Evolutionary conservation across 2,797 vertebrate genomes (phyloP).

Genomic region (Cygnus olor): DNA sequence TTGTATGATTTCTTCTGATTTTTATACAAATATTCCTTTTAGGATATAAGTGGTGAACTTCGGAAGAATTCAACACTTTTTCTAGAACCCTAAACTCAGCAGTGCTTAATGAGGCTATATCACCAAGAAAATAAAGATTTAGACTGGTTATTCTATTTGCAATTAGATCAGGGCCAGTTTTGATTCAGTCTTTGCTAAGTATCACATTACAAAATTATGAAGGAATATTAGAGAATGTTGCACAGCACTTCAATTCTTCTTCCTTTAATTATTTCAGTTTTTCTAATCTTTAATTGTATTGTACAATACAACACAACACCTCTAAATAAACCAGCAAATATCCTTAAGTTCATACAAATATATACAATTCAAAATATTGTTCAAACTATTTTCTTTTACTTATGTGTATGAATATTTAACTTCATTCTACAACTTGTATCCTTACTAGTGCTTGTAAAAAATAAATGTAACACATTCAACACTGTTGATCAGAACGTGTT

Average conservation of each 20-base stretch:
- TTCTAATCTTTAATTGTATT: not conserved
- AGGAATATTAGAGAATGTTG: not conserved
- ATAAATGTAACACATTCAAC: not conserved
- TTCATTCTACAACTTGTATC: not conserved
- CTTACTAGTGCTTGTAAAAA: not conserved
- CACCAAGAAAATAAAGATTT: not conserved
- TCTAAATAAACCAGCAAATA: not conserved
- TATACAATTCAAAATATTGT: no score
- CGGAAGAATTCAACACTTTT: not conserved
- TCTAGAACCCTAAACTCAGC: not conserved
- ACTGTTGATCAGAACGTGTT: not conserved
- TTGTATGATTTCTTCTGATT: not conserved
- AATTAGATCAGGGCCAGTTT: not conserved
- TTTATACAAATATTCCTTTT: not conserved
- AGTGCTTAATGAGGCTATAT: not conserved
- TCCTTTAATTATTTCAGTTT: not conserved
- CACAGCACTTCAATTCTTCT: not conserved
- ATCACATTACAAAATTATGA: not conserved
- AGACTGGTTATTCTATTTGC: not conserved
- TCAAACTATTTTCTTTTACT: not conserved
- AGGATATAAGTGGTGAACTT: not conserved
- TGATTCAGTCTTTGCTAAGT: not conserved
- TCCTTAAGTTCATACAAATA: not conserved
- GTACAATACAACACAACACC: not conserved
- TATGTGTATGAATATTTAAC: not conserved